These are phyloP conservation scores for Nannobrachium achirus DNA, from an alignment of 2,113 vertebrate species.

Conservation along the genomic window DNA sequence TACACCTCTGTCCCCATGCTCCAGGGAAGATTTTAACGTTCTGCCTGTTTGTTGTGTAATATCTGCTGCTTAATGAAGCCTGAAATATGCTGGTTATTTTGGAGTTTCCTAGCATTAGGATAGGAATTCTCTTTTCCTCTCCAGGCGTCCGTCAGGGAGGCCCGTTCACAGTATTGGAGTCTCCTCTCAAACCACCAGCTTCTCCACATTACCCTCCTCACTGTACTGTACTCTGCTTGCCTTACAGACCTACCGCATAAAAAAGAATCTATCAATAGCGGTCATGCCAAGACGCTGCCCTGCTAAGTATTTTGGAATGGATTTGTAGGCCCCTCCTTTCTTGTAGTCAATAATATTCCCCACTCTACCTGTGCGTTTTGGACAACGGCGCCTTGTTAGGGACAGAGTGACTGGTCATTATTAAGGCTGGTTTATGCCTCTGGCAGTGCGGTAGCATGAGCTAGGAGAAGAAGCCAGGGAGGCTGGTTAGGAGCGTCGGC, in stretches of 20 bases:
- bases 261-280: conserved; percentile 27
- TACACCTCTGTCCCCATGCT: conserved; percentile 39
- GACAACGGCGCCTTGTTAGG: conserved; percentile 36
- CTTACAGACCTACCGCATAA: conserved; percentile 22
- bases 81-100: conserved; percentile 58
- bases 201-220: conserved; percentile 11
- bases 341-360: conserved; percentile 36
- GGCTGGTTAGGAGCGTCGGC: conserved; percentile 55
- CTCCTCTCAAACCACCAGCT: conserved; percentile 25
- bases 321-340: conserved; percentile 35
- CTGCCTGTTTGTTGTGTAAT: conserved; percentile 51
- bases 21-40: conserved; percentile 57
- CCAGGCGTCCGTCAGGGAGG: conserved; percentile 16
- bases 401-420: conserved; percentile 62
- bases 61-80: conserved; percentile 60
- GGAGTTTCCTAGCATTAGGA: conserved; percentile 42
- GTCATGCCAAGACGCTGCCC: not conserved
- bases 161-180: conserved; percentile 21
- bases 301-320: conserved; percentile 19
- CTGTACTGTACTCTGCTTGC: conserved; percentile 14
- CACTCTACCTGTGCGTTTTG: conserved; percentile 48
- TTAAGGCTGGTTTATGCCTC: conserved; percentile 60
- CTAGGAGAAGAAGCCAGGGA: conserved; percentile 49
- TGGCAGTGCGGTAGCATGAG: conserved; percentile 61
- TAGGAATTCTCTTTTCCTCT: conserved; percentile 35